Base-by-base conservation (phyloP, 2,113 vertebrate species). In the Lycaon pictus region DNA sequence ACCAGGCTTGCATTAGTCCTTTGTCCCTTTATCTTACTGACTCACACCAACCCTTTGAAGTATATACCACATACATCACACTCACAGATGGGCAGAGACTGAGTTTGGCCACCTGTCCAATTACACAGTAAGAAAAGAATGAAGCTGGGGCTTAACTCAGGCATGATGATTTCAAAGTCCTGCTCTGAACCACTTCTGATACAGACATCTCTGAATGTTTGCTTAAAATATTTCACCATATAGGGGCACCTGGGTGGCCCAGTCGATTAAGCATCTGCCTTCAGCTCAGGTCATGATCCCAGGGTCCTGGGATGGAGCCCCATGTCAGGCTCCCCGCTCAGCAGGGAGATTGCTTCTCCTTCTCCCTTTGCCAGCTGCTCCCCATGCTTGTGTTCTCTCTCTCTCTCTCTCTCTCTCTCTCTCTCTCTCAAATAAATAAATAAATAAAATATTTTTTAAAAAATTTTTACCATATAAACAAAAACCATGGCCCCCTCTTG, bases 381-480 rank as follows among this genome's bases (percentile, higher is more conserved):
- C 17, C 56, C 20, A 17, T 22, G 56, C 56, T 58, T 58, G 56
- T 22, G 19, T 19, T 8, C 56, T 20, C 19, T 58, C 56, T 58
- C 20, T 58, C 56, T 58, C 5, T 58, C 56, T 58, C 56, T 58
- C 5, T 58, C 56, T 58, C 56, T 58, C 5, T 58, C 56, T 58
- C 56, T 58, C 6, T 58, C 56, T 43, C 43, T 20, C 56, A n/a
- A n/a, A n/a, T n/a, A n/a, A n/a, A n/a, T n/a, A n/a, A 58, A 19
- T 58, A 20, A 58, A 58, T 19, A 58, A 58, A 58, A 58, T 58
- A 17, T 58, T 20, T 20, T 58, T 20, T 0, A 20, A 58, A 63
- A 63, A 27, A 2, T 3, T 9, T 0, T 1, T 1, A 10, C n/a
- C 17, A 1, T 11, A 2, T 20, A 19, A 5, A 27, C 53, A 19